Evolutionary conservation across 2,797 vertebrate species (phyloP).

Genomic region (Rhinogobio ventralis): DNA sequence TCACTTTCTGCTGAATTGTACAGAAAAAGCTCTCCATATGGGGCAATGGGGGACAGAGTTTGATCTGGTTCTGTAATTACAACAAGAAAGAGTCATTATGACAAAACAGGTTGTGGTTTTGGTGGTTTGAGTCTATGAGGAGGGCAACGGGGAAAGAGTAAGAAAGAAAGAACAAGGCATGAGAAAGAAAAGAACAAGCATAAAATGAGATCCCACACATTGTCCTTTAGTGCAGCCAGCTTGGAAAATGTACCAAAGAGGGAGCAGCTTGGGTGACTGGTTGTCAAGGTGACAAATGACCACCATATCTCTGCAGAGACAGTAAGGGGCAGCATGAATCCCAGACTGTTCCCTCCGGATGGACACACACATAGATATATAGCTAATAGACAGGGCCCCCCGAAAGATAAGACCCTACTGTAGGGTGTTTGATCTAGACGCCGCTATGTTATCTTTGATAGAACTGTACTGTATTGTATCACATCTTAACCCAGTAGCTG

Average conservation of each 20-base stretch:
- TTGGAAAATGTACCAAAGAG: constrained; percentile 44
- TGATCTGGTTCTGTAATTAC: constrained; percentile 74
- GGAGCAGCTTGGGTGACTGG: constrained; percentile 72
- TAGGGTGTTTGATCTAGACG: constrained; percentile 63
- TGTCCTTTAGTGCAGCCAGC: constrained; percentile 75
- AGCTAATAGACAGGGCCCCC: constrained; percentile 56
- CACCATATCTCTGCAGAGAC: constrained; percentile 69
- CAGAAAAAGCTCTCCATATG: constrained; percentile 91
- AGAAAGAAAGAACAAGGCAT: constrained; percentile 13
- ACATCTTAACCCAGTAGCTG: constrained; percentile 59
- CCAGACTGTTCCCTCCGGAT: constrained; percentile 53
- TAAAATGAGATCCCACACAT: constrained; percentile 66
- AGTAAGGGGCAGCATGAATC: constrained; percentile 70
- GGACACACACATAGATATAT: constrained; percentile 57
- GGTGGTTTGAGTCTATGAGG: not conserved
- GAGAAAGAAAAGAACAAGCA: constrained; percentile 10
- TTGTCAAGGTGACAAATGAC: constrained; percentile 83
- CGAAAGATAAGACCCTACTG: constrained; percentile 59
- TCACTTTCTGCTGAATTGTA: constrained; percentile 75
- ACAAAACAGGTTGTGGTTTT: constrained; percentile 6
- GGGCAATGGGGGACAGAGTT: constrained; percentile 80
- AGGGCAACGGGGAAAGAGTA: not conserved
- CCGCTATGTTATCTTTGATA: constrained; percentile 69
- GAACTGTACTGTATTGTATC: constrained; percentile 63
- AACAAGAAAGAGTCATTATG: constrained; percentile 38